Evolutionary conservation across 2,888 invertebrate species (phyloP).

Genomic region (Ormyrus rosae): DNA sequence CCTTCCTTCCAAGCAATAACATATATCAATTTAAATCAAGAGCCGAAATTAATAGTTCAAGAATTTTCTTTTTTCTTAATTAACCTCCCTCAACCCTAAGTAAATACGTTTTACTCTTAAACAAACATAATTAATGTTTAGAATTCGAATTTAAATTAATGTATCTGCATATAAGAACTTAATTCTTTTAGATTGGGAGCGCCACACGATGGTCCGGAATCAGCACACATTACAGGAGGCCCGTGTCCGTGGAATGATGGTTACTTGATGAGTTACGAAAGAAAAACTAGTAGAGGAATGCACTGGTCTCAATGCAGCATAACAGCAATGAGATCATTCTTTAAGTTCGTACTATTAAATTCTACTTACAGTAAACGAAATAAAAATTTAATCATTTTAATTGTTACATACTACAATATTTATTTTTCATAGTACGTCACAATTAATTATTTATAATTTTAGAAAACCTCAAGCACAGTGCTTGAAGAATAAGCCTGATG

Average conservation of each 20-base stretch:
- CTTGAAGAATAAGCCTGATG: constrained; percentile 33
- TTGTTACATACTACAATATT: background rate
- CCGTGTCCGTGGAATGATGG: constrained; percentile 33
- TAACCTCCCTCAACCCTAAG: too few species aligned
- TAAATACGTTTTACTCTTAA: background rate
- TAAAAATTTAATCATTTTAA: background rate
- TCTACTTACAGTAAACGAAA: background rate
- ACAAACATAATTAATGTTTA: background rate
- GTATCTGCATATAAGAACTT: background rate
- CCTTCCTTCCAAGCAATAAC: too few species aligned
- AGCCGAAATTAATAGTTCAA: too few species aligned
- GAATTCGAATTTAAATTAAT: too few species aligned
- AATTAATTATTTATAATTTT: background rate
- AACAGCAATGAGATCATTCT: constrained; percentile 7
- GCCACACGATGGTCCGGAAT: constrained; percentile 25
- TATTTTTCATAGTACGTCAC: background rate
- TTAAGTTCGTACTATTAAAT: constrained; percentile 25
- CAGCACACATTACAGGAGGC: background rate
- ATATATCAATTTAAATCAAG: too few species aligned
- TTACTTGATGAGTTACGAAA: constrained; percentile 47
- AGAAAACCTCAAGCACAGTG: constrained; percentile 15
- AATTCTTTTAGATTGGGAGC: constrained; percentile 34
- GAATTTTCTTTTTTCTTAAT: too few species aligned
- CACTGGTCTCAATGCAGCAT: constrained; percentile 48
- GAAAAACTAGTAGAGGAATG: background rate